A percentile compares a stretch with the other conserved stretches of the same genome.
Conservation (phyloP, 1,140 invertebrate genomes). For the Dendroctonus ponderosae region DNA sequence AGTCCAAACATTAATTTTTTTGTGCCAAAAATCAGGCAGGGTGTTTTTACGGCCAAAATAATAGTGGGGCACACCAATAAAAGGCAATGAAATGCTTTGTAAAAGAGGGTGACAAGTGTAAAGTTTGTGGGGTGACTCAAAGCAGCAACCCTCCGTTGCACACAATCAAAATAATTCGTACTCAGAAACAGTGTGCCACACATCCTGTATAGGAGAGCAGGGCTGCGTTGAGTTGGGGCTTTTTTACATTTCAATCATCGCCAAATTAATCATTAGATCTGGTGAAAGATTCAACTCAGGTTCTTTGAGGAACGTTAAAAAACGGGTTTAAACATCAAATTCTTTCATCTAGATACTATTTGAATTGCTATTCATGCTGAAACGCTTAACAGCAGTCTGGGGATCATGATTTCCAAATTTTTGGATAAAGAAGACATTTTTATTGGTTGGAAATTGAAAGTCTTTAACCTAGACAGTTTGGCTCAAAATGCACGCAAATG, state of each 20-base stretch:
- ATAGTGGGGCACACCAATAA: not conserved
- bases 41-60: too few relatives aligned
- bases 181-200: conserved; percentile 20
- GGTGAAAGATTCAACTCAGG: too few relatives aligned
- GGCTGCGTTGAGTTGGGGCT: not conserved
- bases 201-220: conserved; percentile 3
- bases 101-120: not conserved
- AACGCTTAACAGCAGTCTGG: not conserved
- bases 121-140: not conserved
- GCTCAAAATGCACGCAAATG: too few relatives aligned
- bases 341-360: too few relatives aligned
- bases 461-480: too few relatives aligned
- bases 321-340: too few relatives aligned
- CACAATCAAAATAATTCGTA: conserved; percentile 17
- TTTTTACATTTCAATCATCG: too few relatives aligned
- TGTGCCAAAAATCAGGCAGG: too few relatives aligned
- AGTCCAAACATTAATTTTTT: too few relatives aligned
- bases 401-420: not conserved
- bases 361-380: not conserved
- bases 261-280: too few relatives aligned
- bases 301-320: too few relatives aligned
- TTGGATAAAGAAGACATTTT: not conserved
- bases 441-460: too few relatives aligned
- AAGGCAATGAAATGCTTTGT: not conserved
- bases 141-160: conserved; percentile 8